Conservation (phyloP, 2,888 invertebrate species). For the Ichneumoninae sp. region DNA sequence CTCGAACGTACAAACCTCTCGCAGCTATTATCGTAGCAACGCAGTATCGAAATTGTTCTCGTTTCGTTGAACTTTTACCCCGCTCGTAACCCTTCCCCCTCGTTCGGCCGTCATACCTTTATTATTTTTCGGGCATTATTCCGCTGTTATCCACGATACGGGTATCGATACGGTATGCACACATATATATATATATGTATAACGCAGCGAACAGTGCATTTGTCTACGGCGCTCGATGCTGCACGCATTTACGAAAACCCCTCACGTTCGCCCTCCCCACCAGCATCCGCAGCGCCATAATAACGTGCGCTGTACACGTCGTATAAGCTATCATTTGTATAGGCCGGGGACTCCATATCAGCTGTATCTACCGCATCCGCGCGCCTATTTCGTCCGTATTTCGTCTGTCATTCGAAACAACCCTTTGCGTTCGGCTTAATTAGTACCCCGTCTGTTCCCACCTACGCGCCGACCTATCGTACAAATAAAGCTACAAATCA, state of each 20-base stretch:
- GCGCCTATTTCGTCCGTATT: slow-evolving; percentile 18
- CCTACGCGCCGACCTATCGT: not conserved
- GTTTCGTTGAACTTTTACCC: slow-evolving; percentile 47
- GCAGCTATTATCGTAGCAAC: slow-evolving; percentile 20
- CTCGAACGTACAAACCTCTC: slow-evolving; percentile 1
- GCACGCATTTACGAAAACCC: slow-evolving; percentile 37
- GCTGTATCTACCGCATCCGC: slow-evolving; percentile 12
- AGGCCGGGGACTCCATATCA: slow-evolving; percentile 17
- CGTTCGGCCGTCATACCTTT: slow-evolving; percentile 6
- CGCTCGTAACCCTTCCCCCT: not conserved
- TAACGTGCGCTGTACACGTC: slow-evolving; percentile 34
- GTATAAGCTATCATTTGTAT: slow-evolving; percentile 34
- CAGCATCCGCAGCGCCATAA: slow-evolving; percentile 35
- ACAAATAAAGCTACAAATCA: slow-evolving; percentile 11
- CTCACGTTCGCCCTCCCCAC: not conserved
- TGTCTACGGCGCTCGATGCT: slow-evolving; percentile 30
- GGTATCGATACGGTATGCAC: slow-evolving; percentile 1
- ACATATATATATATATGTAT: slow-evolving; percentile 1
- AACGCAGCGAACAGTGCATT: slow-evolving; percentile 28
- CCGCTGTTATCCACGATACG: slow-evolving; percentile 39
- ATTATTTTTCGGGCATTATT: slow-evolving; percentile 60
- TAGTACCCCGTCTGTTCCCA: slow-evolving; percentile 30
- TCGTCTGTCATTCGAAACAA: slow-evolving; percentile 65
- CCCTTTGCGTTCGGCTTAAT: slow-evolving; percentile 65
- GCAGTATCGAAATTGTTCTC: slow-evolving; percentile 49